Evolutionary conservation across 1,140 invertebrate genomes (phyloP), one percentile per base, ranked within the genome.

Genomic region (Lepidotrigona ventralis): DNA sequence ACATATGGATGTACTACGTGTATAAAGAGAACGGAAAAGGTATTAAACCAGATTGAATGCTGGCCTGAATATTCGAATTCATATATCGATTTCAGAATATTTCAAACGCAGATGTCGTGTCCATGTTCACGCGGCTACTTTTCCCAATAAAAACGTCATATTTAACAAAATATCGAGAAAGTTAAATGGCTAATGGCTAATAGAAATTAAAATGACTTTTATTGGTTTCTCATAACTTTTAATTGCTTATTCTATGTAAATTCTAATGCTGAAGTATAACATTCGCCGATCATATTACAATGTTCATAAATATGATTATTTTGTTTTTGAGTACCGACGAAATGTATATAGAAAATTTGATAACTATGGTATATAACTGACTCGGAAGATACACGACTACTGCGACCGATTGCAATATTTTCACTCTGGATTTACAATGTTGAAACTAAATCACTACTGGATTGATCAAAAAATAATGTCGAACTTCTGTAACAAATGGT

Each of bases 11-110:
- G 63, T 26, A 19, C 64, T 11, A 26, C 29, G 9, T 66, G 19
- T 19, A 80, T 17, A 73, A 33, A 64, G 26, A 54, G 79, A 23
- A 6, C 12, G 63, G 39, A 86, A 83, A 56, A 79, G 17, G 51
- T 64, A 76, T 85, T 85, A 76, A 66, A 79, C 26, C 71, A 79
- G 75, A 87, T 87, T 83, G 64, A 75, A 83, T 72, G 56, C 58
- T 51, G 29, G 23, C 11, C 70, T 75, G 70, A 77, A 82, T 81
- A 82, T 70, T 19, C 58, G 14, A 69, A 46, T 83, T 85, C 79
- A 69, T 85, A 54, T 21, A 33, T 23, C 66, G 26, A 63, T 63
- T 63, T 51, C 12, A 26, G 23, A 69, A 60, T 76, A 71, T 83
- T 86, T 83, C n/a, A 83, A 58, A 56, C 14, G 21, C 9, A 74